Evolutionary conservation across 2,113 vertebrate species (phyloP).

Genomic region (Rhipidura dahli): DNA sequence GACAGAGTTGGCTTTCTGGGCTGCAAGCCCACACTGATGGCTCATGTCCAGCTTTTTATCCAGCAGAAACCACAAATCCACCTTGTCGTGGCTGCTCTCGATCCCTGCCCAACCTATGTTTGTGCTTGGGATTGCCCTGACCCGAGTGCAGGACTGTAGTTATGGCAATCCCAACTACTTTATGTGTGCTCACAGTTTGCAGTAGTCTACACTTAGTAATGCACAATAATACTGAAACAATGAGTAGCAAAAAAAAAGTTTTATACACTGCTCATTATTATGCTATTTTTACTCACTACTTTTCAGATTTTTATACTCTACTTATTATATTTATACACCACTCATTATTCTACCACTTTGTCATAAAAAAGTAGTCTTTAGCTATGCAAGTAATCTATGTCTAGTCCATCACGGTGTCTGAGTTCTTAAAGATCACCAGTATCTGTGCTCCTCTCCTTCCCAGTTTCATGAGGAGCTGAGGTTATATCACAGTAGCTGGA

Average conservation of each 20-base stretch:
- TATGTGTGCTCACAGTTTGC: not conserved
- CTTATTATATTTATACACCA: not conserved
- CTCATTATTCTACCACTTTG: not conserved
- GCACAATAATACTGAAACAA: not conserved
- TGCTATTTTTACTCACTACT: not conserved
- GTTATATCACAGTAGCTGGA: not conserved
- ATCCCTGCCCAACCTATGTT: not conserved
- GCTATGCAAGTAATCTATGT: not conserved
- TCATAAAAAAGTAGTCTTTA: not conserved
- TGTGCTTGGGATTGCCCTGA: not conserved
- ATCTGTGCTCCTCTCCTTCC: not conserved
- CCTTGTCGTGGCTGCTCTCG: accelerated
- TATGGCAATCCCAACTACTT: not conserved
- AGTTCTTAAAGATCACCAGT: not conserved
- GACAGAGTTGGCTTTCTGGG: not conserved
- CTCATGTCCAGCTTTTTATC: accelerated
- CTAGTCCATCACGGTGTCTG: not conserved
- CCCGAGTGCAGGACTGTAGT: not conserved
- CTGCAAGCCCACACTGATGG: not conserved
- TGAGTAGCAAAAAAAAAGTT: accelerated
- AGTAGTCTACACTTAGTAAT: not conserved
- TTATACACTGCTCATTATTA: not conserved
- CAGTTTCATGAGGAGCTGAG: not conserved
- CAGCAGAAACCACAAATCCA: not conserved
- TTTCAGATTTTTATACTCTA: not conserved